phyloP scores from a whole-genome alignment of 2,113 vertebrate genomes.

The Esox niger region DNA sequence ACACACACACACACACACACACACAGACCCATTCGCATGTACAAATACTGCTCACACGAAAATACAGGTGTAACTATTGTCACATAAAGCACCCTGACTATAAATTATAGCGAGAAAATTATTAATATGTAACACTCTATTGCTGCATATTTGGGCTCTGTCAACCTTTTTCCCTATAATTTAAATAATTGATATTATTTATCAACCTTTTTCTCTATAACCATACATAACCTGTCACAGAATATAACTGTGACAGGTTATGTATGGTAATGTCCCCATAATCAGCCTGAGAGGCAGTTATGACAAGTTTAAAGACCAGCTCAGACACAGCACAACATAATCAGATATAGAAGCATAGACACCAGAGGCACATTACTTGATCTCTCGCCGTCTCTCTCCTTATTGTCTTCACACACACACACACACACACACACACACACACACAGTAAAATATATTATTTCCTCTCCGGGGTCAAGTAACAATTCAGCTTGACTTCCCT shows the following conservation, averaged over 20 bases:
- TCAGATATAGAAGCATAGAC: constrained; percentile 44
- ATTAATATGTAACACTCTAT: constrained; percentile 8
- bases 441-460: constrained; percentile 14
- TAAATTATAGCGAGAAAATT: neutral
- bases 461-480: neutral
- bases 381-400: neutral
- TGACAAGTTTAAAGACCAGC: constrained; percentile 30
- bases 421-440: neutral
- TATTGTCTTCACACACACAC: neutral
- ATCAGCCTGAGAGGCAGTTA: constrained; percentile 51
- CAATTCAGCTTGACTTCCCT: constrained; percentile 8
- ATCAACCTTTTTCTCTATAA: constrained; percentile 4
- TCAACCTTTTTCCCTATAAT: constrained; percentile 4
- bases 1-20: neutral
- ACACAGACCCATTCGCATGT: constrained; percentile 2
- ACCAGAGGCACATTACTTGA: constrained; percentile 40
- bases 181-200: no score
- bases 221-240: no score
- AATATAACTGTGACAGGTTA: constrained; percentile 20
- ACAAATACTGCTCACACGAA: neutral
- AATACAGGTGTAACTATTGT: neutral
- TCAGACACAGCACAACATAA: constrained; percentile 46
- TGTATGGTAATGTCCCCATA: constrained; percentile 46
- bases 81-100: neutral
- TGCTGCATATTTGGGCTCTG: constrained; percentile 13